These are phyloP conservation scores for Rhopalosiphum nymphaeae DNA, from an alignment of 2,888 invertebrate species.

Conservation along the genomic window DNA sequence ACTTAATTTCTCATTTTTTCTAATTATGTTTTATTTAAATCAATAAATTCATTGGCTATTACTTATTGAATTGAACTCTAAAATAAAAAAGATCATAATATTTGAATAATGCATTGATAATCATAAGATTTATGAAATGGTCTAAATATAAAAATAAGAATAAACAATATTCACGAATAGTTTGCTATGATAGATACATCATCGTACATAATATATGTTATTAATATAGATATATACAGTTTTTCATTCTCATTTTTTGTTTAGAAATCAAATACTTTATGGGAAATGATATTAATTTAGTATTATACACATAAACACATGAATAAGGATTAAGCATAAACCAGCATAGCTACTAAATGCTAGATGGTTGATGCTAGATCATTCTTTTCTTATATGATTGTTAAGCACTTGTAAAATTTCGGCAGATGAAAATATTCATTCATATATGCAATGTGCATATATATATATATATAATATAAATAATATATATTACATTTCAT, in stretches of 20 bases:
- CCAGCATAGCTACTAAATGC: background rate
- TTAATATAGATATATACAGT: background rate
- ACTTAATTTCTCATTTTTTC: background rate
- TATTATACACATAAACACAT: background rate
- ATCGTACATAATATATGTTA: background rate
- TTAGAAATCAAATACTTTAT: background rate
- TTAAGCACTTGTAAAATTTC: background rate
- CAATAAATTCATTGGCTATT: background rate
- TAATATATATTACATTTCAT: background rate
- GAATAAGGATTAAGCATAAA: background rate
- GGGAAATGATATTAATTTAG: background rate
- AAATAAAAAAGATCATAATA: background rate
- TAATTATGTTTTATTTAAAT: background rate
- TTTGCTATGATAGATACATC: background rate
- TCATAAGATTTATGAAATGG: background rate
- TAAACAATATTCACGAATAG: background rate
- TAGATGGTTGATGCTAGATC: background rate
- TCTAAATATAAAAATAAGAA: background rate
- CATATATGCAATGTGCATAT: background rate
- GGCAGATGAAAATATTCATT: background rate
- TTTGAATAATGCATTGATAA: conserved; percentile 29
- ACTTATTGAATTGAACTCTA: background rate
- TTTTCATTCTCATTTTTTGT: background rate
- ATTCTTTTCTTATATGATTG: background rate
- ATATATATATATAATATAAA: no score